phyloP scores from a whole-genome alignment of 2,113 vertebrate genomes.

The Phrynocephalus versicolor region DNA sequence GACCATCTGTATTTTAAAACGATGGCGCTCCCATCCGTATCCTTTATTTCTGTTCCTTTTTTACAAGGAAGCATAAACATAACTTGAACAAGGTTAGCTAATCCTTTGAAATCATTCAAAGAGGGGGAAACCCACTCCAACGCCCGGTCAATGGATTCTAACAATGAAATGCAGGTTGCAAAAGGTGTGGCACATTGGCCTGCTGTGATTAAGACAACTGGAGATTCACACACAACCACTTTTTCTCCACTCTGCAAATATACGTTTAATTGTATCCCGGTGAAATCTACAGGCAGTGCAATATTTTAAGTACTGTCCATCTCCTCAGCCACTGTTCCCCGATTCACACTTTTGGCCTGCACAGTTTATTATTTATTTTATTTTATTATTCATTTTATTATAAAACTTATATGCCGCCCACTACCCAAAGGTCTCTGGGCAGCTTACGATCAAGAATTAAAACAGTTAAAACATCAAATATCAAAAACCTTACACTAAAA shows the following conservation, averaged over 20 bases:
- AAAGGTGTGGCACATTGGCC: constrained; percentile 31
- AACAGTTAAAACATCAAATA: no score
- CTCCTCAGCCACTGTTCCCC: background rate
- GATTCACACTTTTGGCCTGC: background rate
- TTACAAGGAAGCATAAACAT: constrained; percentile 25
- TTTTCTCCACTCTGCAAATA: background rate
- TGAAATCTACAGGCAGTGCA: background rate
- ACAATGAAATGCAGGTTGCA: background rate
- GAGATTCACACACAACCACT: background rate
- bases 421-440: no score
- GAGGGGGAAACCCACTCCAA: no score
- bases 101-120: constrained; percentile 34
- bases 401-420: no score
- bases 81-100: constrained; percentile 43
- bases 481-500: no score
- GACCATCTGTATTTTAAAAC: constrained; percentile 45
- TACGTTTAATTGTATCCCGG: background rate
- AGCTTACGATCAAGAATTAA: no score
- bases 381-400: no score
- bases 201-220: constrained; percentile 18
- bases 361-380: no score
- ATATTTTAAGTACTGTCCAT: background rate
- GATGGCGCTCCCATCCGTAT: background rate
- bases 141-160: constrained; percentile 23
- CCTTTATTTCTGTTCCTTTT: background rate